These are phyloP conservation scores for Orthonychiurus folsomi DNA, from an alignment of 2,888 invertebrate species.

Conservation along the genomic window DNA sequence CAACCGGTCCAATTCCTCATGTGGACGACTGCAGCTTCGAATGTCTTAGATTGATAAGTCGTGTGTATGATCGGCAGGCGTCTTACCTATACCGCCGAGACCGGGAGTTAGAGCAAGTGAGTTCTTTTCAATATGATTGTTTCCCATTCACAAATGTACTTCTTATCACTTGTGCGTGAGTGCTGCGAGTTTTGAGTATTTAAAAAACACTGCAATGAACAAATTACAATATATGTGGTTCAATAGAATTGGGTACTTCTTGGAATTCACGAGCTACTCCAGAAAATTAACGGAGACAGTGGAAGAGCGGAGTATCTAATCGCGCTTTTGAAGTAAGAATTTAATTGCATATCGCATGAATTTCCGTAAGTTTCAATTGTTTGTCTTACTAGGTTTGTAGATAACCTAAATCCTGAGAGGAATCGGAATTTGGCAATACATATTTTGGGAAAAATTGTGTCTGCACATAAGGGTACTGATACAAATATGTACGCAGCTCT, in stretches of 20 bases:
- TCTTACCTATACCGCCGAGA: constrained; percentile 55
- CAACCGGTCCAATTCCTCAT: constrained; percentile 44
- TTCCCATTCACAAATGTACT: too few relatives aligned
- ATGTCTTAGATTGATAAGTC: constrained; percentile 65
- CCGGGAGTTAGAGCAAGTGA: constrained; percentile 17
- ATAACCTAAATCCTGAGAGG: constrained; percentile 22
- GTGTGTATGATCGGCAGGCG: constrained; percentile 62
- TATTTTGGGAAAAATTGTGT: constrained; percentile 28
- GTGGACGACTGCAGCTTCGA: constrained; percentile 62
- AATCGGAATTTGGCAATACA: constrained; percentile 33
- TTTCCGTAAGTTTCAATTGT: background rate
- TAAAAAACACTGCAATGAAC: too few relatives aligned
- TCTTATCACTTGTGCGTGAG: too few relatives aligned
- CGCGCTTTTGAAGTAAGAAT: constrained; percentile 57
- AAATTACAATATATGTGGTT: too few relatives aligned
- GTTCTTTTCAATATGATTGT: constrained; percentile 17
- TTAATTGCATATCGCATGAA: background rate
- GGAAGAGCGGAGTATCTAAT: constrained; percentile 68
- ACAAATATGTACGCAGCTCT: constrained; percentile 28
- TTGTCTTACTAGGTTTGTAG: constrained; percentile 24
- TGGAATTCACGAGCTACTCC: constrained; percentile 68
- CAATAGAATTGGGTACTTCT: constrained; percentile 52
- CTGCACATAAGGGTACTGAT: constrained; percentile 31
- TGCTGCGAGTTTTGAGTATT: too few relatives aligned
- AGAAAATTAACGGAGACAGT: constrained; percentile 67